Evolutionary conservation across 2,797 vertebrate genomes (phyloP), one percentile per base, ranked within the genome.

Genomic region (Mormyrus proboscirostris): DNA sequence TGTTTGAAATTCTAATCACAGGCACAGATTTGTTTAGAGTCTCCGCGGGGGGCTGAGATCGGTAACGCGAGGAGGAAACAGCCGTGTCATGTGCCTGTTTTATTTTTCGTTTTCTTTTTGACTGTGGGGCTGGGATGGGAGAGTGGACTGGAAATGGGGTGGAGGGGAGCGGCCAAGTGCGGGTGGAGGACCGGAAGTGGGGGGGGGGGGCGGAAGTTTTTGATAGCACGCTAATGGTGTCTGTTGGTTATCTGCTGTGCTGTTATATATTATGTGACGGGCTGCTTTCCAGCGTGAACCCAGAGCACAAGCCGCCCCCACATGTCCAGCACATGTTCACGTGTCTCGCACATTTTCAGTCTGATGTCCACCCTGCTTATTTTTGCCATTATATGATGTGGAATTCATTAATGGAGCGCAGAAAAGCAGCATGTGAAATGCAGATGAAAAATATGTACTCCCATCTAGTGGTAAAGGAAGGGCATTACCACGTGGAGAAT

Each of bases 1-100:
- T 82, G 83, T 85, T 85, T 85, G 44, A 85, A 29, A 85, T 85
- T 51, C 83, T 50, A 50, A 85, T 85, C 83, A 50, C 83, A 85
- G 22, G 49, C 83, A n/a, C 44, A 51, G 44, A 51, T 51, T 85
- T 85, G 83, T 51, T 50, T 85, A 16, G 19, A 85, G 44, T 51
- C 83, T n/a, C 49, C 1, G 49, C 19, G 2, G 76, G 76, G 76
- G 83, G 44, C 1, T 51, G 76, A 19, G 47, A 25, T 50, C 12
- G n/a, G 83, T 53, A 29, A 51, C n/a, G 5, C 47, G 8, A 6
- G 49, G 22, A 85, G 83, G 83, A 85, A 85, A 2, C n/a, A 5
- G 79, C 44, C 16, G 0, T 53, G 47, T 85, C n/a, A 25, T 7
- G 3, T 29, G 19, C 83, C 44, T 10, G n/a, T 51, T 53, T 51